Conservation (phyloP, 2,113 vertebrate genomes). For the Hypomesus transpacificus region DNA sequence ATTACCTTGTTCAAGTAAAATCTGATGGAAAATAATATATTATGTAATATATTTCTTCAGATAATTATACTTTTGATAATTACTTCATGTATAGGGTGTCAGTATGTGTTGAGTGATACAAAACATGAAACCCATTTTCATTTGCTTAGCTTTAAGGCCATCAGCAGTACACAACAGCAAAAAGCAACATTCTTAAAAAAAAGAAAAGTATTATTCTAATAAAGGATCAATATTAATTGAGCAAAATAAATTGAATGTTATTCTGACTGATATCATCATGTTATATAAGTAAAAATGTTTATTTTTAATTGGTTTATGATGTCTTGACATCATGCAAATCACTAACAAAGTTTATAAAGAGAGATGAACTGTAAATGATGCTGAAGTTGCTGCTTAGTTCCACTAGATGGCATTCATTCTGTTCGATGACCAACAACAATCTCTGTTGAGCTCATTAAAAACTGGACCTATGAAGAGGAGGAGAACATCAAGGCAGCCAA, state of each 20-base stretch:
- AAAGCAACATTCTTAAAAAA: neutral
- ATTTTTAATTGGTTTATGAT: too few species aligned
- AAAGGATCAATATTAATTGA: neutral
- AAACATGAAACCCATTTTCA: constrained; percentile 4
- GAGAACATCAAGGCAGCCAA: constrained; percentile 1
- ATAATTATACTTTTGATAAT: constrained; percentile 23
- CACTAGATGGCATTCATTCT: constrained; percentile 53
- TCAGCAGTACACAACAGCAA: constrained; percentile 33
- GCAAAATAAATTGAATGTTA: neutral
- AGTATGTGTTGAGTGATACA: neutral
- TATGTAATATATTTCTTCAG: too few species aligned
- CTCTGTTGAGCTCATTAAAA: neutral
- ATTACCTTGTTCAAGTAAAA: too few species aligned
- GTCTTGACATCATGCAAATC: too few species aligned
- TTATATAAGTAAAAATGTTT: too few species aligned
- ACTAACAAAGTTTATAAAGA: neutral
- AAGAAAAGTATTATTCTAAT: neutral
- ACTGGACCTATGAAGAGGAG: neutral
- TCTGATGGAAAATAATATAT: too few species aligned
- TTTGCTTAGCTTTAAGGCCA: constrained; percentile 41
- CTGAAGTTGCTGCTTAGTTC: constrained; percentile 37
- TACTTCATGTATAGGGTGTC: neutral
- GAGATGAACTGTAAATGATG: neutral
- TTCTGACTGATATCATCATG: neutral
- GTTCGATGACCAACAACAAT: constrained; percentile 21